Percentiles rank a stretch among this genome's conserved stretches.
Conservation (phyloP, 2,888 invertebrate genomes). For the Leptodirus hochenwartii region DNA sequence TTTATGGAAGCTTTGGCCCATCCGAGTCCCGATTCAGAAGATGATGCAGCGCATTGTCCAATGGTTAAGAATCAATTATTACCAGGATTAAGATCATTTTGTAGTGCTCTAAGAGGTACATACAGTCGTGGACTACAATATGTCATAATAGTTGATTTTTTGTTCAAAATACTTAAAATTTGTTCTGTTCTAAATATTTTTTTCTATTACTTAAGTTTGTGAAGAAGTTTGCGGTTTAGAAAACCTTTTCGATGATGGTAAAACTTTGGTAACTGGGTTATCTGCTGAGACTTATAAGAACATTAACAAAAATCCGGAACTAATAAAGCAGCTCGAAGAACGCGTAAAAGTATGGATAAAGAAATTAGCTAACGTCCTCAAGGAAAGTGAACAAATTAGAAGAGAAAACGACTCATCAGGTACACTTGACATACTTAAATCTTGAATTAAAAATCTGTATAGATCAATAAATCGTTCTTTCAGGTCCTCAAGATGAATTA, state of each 20-base stretch:
- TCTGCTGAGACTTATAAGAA: constrained; percentile 50
- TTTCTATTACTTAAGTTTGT: too few relatives aligned
- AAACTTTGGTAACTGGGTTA: constrained; percentile 37
- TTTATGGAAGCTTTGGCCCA: constrained; percentile 81
- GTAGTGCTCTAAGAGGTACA: constrained; percentile 69
- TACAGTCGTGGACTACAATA: constrained; percentile 1
- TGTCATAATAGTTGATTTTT: constrained; percentile 1
- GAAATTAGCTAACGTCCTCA: constrained; percentile 62
- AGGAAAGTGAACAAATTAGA: constrained; percentile 81
- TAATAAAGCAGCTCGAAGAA: constrained; percentile 47
- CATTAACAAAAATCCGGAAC: constrained; percentile 45
- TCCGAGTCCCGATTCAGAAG: constrained; percentile 62
- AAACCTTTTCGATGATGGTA: constrained; percentile 61
- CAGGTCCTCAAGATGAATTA: constrained; percentile 84
- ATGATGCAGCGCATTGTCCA: constrained; percentile 59
- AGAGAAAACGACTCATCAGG: constrained; percentile 74
- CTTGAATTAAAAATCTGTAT: neutral
- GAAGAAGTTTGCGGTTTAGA: constrained; percentile 68
- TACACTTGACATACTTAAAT: constrained; percentile 12
- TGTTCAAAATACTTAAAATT: neutral
- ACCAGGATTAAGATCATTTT: constrained; percentile 70
- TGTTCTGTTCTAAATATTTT: constrained; percentile 9
- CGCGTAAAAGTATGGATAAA: constrained; percentile 65
- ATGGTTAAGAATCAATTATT: constrained; percentile 69
- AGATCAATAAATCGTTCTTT: constrained; percentile 13